Conservation (phyloP, 2,113 vertebrate genomes). For the Callocephalon fimbriatum region DNA sequence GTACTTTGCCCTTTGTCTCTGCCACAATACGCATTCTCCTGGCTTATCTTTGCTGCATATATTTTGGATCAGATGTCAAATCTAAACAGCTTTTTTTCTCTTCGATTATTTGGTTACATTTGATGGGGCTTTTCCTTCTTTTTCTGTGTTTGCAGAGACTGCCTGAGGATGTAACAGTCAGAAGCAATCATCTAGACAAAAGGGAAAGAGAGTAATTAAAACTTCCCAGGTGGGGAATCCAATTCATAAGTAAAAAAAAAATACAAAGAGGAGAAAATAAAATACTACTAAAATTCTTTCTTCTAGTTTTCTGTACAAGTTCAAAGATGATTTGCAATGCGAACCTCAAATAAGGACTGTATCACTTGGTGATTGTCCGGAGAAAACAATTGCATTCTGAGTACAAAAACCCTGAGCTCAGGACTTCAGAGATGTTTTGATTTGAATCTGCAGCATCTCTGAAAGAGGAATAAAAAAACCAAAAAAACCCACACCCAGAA, state of each 20-base stretch:
- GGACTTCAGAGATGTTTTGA: not conserved
- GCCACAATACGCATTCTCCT: not conserved
- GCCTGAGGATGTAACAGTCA: not conserved
- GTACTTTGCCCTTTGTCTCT: not conserved
- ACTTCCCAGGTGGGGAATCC: not conserved
- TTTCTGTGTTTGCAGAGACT: not conserved
- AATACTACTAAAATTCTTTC: not conserved
- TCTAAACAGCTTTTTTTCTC: not conserved
- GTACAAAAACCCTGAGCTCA: not conserved
- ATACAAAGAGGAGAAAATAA: not conserved
- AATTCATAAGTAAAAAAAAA: not conserved
- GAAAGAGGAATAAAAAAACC: not conserved
- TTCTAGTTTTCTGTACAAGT: not conserved
- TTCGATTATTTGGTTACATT: not conserved
- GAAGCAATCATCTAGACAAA: not conserved
- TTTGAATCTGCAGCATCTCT: not conserved
- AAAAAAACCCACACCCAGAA: not conserved
- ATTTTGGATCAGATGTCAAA: not conserved
- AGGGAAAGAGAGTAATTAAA: not conserved
- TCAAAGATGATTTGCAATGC: not conserved
- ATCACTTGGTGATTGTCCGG: not conserved
- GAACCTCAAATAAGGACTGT: not conserved
- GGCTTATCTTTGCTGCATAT: not conserved
- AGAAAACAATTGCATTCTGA: not conserved
- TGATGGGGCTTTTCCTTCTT: not conserved